Conservation (phyloP, 2,797 vertebrate species). For the Galaxias olidus region DNA sequence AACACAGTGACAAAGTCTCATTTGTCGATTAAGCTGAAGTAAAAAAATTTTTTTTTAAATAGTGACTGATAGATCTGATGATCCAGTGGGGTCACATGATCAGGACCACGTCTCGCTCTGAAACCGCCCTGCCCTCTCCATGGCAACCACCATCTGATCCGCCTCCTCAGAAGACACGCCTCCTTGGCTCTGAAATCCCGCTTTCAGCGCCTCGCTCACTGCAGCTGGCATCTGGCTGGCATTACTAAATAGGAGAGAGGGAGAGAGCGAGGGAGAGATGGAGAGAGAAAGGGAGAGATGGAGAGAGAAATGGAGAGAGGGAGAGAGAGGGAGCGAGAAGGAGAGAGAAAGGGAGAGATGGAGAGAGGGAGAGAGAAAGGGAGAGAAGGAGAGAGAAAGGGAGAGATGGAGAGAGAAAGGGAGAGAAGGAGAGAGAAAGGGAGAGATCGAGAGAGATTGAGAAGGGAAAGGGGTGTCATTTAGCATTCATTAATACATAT, state of each 20-base stretch:
- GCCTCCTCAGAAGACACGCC: constrained; percentile 72
- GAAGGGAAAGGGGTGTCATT: too few species aligned
- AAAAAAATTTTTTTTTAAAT: neutral
- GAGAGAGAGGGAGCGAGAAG: neutral
- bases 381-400: too few species aligned
- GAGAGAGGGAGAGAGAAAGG: neutral
- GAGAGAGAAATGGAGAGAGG: neutral
- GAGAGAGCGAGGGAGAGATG: neutral
- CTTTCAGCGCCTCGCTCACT: constrained; percentile 79
- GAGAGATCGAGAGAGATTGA: too few species aligned
- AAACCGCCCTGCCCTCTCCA: constrained; percentile 80
- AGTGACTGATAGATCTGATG: neutral
- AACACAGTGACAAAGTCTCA: neutral
- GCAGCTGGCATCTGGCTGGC: constrained; percentile 88
- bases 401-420: too few species aligned
- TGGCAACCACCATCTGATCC: constrained; percentile 72
- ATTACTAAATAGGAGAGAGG: constrained; percentile 68
- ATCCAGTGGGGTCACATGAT: constrained; percentile 34
- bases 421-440: too few species aligned
- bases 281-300: neutral
- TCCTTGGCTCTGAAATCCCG: constrained; percentile 78
- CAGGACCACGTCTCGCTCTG: constrained; percentile 95
- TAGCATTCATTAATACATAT: too few species aligned
- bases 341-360: neutral
- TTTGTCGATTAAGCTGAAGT: neutral